phyloP scores from a whole-genome alignment of 2,113 vertebrate genomes.

The Pungitius pungitius region DNA sequence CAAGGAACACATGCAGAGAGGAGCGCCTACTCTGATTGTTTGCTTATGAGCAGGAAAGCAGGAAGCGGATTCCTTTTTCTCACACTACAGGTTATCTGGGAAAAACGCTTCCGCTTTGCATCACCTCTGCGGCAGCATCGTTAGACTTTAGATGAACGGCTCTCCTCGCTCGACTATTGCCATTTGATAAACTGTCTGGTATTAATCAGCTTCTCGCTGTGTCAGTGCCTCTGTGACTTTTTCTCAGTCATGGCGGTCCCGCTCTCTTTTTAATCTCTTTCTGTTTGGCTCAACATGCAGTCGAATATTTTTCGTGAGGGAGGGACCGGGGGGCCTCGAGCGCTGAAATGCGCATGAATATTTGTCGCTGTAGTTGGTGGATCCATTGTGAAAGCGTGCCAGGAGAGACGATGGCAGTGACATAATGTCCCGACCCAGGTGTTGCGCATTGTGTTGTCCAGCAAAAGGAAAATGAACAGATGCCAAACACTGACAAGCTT shows the following conservation, averaged over 20 bases:
- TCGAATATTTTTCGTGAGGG: conserved; percentile 36
- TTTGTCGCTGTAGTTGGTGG: conserved; percentile 32
- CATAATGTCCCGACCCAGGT: conserved; percentile 52
- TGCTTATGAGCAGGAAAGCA: conserved; percentile 54
- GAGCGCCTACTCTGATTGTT: conserved; percentile 55
- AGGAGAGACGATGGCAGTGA: conserved; percentile 25
- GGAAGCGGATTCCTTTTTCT: conserved; percentile 35
- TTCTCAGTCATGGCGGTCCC: conserved; percentile 22
- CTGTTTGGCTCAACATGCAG: conserved; percentile 1
- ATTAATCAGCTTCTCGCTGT: conserved; percentile 59
- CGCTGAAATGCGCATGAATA: conserved; percentile 64
- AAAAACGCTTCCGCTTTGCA: conserved; percentile 52
- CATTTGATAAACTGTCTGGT: conserved; percentile 59
- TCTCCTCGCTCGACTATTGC: conserved; percentile 30
- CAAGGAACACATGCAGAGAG: conserved; percentile 59
- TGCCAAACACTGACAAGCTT: conserved; percentile 61
- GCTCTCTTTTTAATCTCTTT: conserved; percentile 4
- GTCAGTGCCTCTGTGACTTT: conserved; percentile 23
- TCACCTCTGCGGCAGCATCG: conserved; percentile 32
- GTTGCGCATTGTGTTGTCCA: conserved; percentile 49
- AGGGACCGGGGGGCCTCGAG: conserved; percentile 27
- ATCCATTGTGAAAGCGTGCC: conserved; percentile 52
- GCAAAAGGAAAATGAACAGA: conserved; percentile 48
- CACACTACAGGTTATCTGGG: conserved; percentile 57
- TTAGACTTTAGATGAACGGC: conserved; percentile 48